Evolutionary conservation across 2,888 invertebrate species (phyloP).

Genomic region (Gnatocerus cornutus): DNA sequence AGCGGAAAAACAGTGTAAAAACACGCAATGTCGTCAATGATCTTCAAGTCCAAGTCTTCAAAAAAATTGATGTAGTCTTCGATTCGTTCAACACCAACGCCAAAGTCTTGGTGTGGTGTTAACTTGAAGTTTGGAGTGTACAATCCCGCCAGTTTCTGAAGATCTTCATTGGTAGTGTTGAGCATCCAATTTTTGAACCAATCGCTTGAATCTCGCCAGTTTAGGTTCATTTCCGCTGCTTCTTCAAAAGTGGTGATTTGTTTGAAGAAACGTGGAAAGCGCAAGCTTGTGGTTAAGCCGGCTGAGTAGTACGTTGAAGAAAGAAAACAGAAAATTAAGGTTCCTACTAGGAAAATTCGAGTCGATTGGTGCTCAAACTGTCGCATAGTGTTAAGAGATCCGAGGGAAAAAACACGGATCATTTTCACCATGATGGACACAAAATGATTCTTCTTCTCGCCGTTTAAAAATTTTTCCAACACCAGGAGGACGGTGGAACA

Average conservation of each 20-base stretch:
- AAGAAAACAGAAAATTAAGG: conserved; percentile 16
- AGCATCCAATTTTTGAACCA: conserved; percentile 6
- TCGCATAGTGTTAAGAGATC: no score
- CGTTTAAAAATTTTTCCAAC: no score
- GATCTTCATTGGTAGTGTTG: not conserved
- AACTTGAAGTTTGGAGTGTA: not conserved
- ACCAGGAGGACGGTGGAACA: no score
- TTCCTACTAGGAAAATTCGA: conserved; percentile 1
- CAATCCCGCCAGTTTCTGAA: not conserved
- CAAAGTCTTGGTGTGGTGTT: not conserved
- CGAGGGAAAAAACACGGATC: no score
- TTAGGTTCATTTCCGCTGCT: not conserved
- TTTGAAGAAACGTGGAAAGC: conserved; percentile 3
- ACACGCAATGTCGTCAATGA: not conserved
- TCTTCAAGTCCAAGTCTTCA: not conserved
- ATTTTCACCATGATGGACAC: no score
- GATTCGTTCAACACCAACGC: not conserved
- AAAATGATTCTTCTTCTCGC: no score
- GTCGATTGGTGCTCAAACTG: no score
- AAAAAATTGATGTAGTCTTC: not conserved
- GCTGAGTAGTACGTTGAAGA: not conserved
- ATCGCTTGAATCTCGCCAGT: not conserved
- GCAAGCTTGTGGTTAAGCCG: not conserved
- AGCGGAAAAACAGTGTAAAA: conserved; percentile 32
- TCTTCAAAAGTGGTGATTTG: not conserved